Base-by-base conservation (phyloP, 2,113 vertebrate genomes). In the Axis porcinus region DNA sequence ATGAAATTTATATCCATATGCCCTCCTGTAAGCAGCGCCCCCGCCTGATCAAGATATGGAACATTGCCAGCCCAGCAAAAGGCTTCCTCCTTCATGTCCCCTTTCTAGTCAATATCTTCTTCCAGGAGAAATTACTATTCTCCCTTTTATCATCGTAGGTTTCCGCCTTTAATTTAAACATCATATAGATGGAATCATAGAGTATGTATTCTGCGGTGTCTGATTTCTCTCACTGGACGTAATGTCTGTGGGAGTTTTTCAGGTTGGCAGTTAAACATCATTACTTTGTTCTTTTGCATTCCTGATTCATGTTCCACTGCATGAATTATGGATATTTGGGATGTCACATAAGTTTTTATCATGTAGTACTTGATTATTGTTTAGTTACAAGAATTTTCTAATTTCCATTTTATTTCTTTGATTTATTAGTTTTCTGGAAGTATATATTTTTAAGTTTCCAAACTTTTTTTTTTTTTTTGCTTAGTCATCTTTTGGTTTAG, bases 231-330 rank as follows among this genome's bases (percentile, higher is more conserved):
- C 78, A 62, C 43, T 25, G 7, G 13, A 2, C 4, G 3, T 45
- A 40, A 27, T 33, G 15, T 78, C 79, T 67, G 3, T 95, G 43
- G 58, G 84, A 36, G 30, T 84, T 88, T 62, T 45, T 21, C n/a
- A 52, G 25, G 50, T 21, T 64, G 47, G 55, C 36, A 89, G 21
- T 90, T 74, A 8, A 50, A 50, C 82, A 36, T 90, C 74, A 43
- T 90, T 74, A 14, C 30, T 83, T 89, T 95, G 30, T 96, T 86
- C 89, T 93, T 95, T 93, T 90, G 47, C 67, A 13, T 93, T 86
- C 28, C 83, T 86, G 74, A 88, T 50, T 95, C 62, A 8, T 67
- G 2, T 33, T 86, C 43, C 52, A 67, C 57, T 79, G 57, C 82
- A 14, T 82, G 86, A 78, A 52, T 78, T 58, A 52, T 76, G 60